These are phyloP conservation scores for Dreissena polymorpha DNA, from an alignment of 1,140 invertebrate genomes.

Conservation along the genomic window DNA sequence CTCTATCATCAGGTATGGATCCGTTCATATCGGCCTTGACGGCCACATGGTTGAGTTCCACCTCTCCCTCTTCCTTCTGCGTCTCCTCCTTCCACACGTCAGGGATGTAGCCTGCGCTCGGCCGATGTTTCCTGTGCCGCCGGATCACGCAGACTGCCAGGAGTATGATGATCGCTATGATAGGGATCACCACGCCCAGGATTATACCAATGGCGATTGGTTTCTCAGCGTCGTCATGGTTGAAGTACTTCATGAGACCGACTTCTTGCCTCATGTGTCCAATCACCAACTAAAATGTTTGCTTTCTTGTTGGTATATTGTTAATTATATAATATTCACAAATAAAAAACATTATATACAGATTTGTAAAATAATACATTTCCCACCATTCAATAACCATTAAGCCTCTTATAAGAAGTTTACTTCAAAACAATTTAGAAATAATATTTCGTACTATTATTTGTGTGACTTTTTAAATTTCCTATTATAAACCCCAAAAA, in stretches of 20 bases:
- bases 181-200: constrained; percentile 74
- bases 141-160: constrained; percentile 73
- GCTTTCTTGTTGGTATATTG: too few species aligned
- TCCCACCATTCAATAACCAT: too few species aligned
- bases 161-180: constrained; percentile 73
- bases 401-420: too few species aligned
- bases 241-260: constrained; percentile 72
- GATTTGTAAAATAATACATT: too few species aligned
- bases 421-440: too few species aligned
- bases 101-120: constrained; percentile 71
- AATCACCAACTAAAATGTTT: constrained; percentile 63
- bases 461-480: too few species aligned
- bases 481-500: too few species aligned
- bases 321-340: too few species aligned
- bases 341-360: too few species aligned
- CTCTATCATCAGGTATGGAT: constrained; percentile 68
- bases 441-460: too few species aligned
- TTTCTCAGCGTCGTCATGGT: constrained; percentile 61
- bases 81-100: constrained; percentile 75
- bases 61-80: constrained; percentile 71
- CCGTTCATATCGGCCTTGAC: constrained; percentile 74
- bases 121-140: constrained; percentile 71
- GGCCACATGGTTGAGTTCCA: constrained; percentile 70
- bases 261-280: constrained; percentile 67
- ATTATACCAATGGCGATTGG: constrained; percentile 74